Percentiles rank a stretch among this genome's conserved stretches.
phyloP scores from a whole-genome alignment of 1,140 invertebrate genomes.

The Drosophila tristis region DNA sequence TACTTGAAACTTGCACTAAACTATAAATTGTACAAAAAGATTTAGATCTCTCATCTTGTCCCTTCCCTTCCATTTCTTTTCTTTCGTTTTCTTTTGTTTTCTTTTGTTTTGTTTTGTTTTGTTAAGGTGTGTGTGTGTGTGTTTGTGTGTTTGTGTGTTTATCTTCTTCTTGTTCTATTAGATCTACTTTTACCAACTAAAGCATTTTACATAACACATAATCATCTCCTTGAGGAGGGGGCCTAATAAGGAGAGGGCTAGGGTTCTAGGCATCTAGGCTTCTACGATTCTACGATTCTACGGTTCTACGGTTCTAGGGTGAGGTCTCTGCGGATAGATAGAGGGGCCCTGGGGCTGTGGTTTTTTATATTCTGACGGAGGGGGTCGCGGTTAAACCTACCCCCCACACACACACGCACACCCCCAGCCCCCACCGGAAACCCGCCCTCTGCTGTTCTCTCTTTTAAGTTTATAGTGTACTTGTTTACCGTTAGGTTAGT shows the following conservation, averaged over 20 bases:
- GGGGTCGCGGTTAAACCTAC: constrained; percentile 2
- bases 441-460: neutral
- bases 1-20: constrained; percentile 61
- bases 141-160: constrained; percentile 16
- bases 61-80: neutral
- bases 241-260: no score
- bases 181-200: constrained; percentile 32
- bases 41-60: constrained; percentile 29
- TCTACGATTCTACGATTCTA: no score
- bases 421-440: neutral
- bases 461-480: constrained; percentile 15
- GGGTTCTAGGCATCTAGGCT: no score
- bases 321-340: no score
- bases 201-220: constrained; percentile 39
- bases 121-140: constrained; percentile 28
- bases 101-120: constrained; percentile 1
- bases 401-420: constrained; percentile 1
- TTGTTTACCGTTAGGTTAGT: constrained; percentile 30
- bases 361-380: neutral
- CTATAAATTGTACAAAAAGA: constrained; percentile 71
- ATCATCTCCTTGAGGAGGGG: neutral
- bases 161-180: neutral
- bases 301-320: no score
- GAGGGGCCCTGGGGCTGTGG: no score
- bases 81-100: constrained; percentile 10